phyloP scores from a whole-genome alignment of 2,888 invertebrate genomes.

The Drosophila anomelani region DNA sequence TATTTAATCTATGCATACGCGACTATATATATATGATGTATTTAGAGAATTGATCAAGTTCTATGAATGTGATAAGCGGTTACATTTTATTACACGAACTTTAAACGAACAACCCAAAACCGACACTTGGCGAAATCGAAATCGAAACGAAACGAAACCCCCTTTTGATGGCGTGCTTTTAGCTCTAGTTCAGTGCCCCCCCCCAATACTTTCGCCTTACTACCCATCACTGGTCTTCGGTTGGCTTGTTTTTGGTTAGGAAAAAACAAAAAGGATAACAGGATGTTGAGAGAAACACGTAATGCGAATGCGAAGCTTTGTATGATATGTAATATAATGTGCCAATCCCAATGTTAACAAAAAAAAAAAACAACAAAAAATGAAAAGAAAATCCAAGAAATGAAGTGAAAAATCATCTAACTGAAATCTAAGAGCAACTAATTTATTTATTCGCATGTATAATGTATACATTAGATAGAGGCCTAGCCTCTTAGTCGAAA shows the following conservation, averaged over 20 bases:
- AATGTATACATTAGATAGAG: conserved; percentile 68
- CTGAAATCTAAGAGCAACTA: conserved; percentile 36
- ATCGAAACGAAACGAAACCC: conserved; percentile 1
- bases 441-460: conserved; percentile 59
- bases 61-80: conserved; percentile 69
- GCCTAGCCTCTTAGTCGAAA: conserved; percentile 72
- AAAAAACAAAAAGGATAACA: neutral
- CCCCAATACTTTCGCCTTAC: conserved; percentile 32
- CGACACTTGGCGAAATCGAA: neutral
- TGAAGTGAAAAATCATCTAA: conserved; percentile 19
- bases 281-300: neutral
- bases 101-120: conserved; percentile 17
- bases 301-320: conserved; percentile 55
- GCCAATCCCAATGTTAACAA: conserved; percentile 66
- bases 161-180: conserved; percentile 8
- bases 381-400: conserved; percentile 3
- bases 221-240: conserved; percentile 15
- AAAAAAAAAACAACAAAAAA: conserved; percentile 13
- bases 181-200: conserved; percentile 9
- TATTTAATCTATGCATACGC: conserved; percentile 53
- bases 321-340: conserved; percentile 79
- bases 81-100: conserved; percentile 54
- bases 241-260: conserved; percentile 8
- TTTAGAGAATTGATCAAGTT: conserved; percentile 63
- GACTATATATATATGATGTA: conserved; percentile 58